Percentiles rank a stretch among this genome's conserved stretches.
These are phyloP conservation scores for Oceanites oceanicus DNA, from an alignment of 2,113 vertebrate genomes.

Conservation along the genomic window DNA sequence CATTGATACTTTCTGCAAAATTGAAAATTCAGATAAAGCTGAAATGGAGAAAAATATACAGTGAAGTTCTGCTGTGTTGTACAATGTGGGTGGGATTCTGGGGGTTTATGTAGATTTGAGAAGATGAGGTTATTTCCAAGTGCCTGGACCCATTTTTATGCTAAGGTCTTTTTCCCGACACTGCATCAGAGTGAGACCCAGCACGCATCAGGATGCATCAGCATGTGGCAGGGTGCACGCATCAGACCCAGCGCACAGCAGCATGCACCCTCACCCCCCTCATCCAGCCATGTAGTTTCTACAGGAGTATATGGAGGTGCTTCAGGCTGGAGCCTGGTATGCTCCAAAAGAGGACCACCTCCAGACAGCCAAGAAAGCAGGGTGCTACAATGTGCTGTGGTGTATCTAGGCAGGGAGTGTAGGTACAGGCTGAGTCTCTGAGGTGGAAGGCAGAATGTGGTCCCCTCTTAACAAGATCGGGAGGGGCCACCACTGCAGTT, in stretches of 20 bases:
- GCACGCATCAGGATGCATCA: background rate
- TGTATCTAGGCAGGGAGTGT: background rate
- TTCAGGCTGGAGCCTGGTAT: background rate
- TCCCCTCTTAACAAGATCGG: background rate
- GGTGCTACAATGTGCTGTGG: background rate
- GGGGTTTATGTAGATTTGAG: background rate
- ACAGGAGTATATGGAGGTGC: background rate
- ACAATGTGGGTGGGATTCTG: background rate
- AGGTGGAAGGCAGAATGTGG: background rate
- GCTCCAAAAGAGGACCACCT: background rate
- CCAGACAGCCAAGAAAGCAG: background rate
- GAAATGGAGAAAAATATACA: background rate
- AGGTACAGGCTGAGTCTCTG: background rate
- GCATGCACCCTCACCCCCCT: background rate
- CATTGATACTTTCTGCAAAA: background rate
- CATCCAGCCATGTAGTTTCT: background rate
- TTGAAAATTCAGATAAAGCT: background rate
- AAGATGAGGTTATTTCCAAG: background rate
- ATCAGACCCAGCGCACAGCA: background rate
- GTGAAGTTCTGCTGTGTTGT: background rate
- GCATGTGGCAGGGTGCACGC: background rate
- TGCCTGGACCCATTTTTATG: background rate
- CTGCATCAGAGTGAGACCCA: background rate
- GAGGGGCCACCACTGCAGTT: rapidly evolving
- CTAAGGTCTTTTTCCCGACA: rapidly evolving